These are phyloP conservation scores for Alcedo atthis DNA, from an alignment of 2,797 vertebrate genomes.

Conservation along the genomic window DNA sequence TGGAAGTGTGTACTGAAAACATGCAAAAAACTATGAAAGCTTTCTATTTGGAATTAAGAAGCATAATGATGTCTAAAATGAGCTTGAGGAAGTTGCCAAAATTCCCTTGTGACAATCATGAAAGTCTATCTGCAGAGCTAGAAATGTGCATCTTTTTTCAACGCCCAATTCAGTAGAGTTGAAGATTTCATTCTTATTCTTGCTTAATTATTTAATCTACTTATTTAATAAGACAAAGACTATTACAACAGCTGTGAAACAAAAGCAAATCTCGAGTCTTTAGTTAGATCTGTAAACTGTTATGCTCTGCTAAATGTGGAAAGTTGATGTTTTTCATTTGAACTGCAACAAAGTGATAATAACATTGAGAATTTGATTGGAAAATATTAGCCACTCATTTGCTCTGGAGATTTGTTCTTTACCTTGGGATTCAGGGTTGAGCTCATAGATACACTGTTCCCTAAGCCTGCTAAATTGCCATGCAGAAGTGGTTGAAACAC, in stretches of 20 bases:
- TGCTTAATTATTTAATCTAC: not conserved
- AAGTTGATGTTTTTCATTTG: not conserved
- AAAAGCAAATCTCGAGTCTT: not conserved
- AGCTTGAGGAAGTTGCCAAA: not conserved
- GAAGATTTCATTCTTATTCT: not conserved
- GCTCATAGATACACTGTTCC: fast-evolving
- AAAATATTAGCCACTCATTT: not conserved
- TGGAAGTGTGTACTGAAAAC: not conserved
- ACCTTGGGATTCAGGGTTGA: not conserved
- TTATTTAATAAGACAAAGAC: not conserved
- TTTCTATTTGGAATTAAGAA: not conserved
- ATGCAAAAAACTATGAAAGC: not conserved
- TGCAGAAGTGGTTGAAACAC: not conserved
- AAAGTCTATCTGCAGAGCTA: not conserved
- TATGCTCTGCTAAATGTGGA: not conserved
- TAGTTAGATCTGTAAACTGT: not conserved
- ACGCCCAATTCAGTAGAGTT: not conserved
- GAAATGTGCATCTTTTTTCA: not conserved
- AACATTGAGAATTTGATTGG: not conserved
- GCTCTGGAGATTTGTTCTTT: not conserved
- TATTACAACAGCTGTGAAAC: not conserved
- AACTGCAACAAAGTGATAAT: not conserved
- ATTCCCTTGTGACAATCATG: not conserved
- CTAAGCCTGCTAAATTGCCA: not conserved
- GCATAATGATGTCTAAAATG: not conserved